phyloP scores from a whole-genome alignment of 2,797 vertebrate species.

The Poeciliopsis turneri region DNA sequence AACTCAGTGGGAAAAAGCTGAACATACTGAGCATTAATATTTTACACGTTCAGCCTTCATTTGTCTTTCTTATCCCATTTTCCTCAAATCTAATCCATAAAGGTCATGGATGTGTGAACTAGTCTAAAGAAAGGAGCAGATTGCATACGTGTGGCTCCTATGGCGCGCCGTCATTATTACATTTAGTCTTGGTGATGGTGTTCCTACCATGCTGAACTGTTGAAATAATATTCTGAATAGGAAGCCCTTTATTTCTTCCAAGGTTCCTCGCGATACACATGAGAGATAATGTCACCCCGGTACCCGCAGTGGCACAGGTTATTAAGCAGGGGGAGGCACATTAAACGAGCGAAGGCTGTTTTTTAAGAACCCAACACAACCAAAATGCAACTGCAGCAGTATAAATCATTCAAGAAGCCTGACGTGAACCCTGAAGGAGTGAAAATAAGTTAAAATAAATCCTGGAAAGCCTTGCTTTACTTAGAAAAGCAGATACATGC shows the following conservation, averaged over 20 bases:
- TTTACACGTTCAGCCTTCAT: conserved; percentile 54
- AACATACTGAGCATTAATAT: conserved; percentile 67
- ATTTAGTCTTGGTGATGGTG: conserved; percentile 22
- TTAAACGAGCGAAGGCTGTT: conserved; percentile 3
- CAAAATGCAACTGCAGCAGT: neutral
- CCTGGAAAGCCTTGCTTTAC: neutral
- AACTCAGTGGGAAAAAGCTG: conserved; percentile 30
- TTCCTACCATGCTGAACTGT: conserved; percentile 24
- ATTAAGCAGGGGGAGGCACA: conserved; percentile 19
- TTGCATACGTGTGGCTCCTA: conserved; percentile 9
- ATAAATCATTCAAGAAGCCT: conserved; percentile 12
- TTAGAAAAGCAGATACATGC: neutral
- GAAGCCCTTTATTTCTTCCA: conserved; percentile 29
- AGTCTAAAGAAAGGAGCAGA: neutral
- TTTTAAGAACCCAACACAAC: conserved; percentile 14
- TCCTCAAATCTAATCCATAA: conserved; percentile 47
- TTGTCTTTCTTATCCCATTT: conserved; percentile 57
- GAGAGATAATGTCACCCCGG: neutral
- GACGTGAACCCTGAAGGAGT: neutral
- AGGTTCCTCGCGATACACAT: conserved; percentile 21
- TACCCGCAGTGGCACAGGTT: conserved; percentile 22
- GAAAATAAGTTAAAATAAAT: neutral
- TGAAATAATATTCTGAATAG: conserved; percentile 29
- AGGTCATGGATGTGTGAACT: conserved; percentile 25
- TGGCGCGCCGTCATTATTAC: conserved; percentile 21